These are phyloP conservation scores for Synanthedon myopaeformis DNA, from an alignment of 2,888 invertebrate species.

Conservation along the genomic window DNA sequence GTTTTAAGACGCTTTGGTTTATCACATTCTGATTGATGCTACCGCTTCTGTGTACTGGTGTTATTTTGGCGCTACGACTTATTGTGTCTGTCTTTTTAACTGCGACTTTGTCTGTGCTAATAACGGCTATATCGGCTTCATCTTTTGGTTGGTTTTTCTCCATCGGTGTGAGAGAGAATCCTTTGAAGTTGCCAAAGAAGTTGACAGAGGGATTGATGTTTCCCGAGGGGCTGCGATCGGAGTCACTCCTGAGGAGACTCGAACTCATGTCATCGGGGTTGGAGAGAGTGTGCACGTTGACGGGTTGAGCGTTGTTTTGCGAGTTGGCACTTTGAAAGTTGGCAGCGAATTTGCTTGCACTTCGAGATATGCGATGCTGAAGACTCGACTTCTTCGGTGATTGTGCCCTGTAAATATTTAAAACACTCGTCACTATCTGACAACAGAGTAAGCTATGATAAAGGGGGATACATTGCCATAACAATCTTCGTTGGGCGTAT, in stretches of 20 bases:
- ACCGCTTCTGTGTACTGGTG: slow-evolving; percentile 53
- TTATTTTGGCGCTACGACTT: slow-evolving; percentile 68
- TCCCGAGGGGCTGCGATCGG: slow-evolving; percentile 55
- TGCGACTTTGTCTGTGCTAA: background rate
- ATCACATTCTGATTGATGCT: slow-evolving; percentile 48
- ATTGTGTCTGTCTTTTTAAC: slow-evolving; percentile 14
- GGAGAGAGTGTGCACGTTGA: slow-evolving; percentile 65
- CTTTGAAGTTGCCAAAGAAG: slow-evolving; percentile 89
- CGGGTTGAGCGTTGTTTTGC: slow-evolving; percentile 40
- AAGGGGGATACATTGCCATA: no score
- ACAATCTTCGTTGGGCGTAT: no score
- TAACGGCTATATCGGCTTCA: slow-evolving; percentile 17
- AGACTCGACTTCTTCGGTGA: slow-evolving; percentile 60
- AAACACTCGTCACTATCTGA: background rate
- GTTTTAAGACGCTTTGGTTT: slow-evolving; percentile 42
- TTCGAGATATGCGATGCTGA: slow-evolving; percentile 53
- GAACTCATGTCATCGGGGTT: slow-evolving; percentile 80
- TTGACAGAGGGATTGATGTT: slow-evolving; percentile 66
- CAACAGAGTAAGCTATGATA: no score
- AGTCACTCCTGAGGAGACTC: slow-evolving; percentile 71
- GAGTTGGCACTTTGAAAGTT: slow-evolving; percentile 48
- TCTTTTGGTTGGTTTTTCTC: slow-evolving; percentile 48
- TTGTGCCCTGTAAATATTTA: slow-evolving; percentile 31
- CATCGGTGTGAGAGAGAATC: slow-evolving; percentile 81
- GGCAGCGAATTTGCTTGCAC: slow-evolving; percentile 59